Conservation (phyloP, 2,797 vertebrate genomes). For the Sebastes vulpes region DNA sequence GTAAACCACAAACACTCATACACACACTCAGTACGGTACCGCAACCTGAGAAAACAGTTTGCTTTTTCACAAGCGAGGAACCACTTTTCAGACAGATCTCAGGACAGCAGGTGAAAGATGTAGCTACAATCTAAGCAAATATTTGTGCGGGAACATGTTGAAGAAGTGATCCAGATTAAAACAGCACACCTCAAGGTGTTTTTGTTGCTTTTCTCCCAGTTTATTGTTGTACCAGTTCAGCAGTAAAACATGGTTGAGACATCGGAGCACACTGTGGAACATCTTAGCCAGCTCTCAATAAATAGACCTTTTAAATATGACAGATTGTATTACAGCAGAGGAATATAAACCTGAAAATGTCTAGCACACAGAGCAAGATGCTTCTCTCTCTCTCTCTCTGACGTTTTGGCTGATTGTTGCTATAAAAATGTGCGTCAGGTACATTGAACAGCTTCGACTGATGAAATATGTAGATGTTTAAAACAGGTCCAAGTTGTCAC, state of each 20-base stretch:
- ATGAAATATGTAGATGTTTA: conserved; percentile 26
- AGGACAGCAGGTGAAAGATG: conserved; percentile 28
- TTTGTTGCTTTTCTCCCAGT: conserved; percentile 75
- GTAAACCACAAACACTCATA: not conserved
- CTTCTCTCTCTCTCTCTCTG: conserved; percentile 14
- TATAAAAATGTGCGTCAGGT: conserved; percentile 36
- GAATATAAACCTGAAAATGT: conserved; percentile 75
- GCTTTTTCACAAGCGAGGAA: not conserved
- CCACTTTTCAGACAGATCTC: not conserved
- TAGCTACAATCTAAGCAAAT: conserved; percentile 12
- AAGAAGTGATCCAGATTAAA: conserved; percentile 33
- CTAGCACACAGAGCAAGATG: conserved; percentile 45
- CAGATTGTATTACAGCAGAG: conserved; percentile 87
- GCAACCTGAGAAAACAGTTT: conserved; percentile 7
- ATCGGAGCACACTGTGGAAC: conserved; percentile 71
- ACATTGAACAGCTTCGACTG: conserved; percentile 14
- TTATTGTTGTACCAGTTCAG: conserved; percentile 88
- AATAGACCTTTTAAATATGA: conserved; percentile 89
- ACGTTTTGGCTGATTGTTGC: conserved; percentile 34
- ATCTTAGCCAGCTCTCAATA: conserved; percentile 73
- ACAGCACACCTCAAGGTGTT: conserved; percentile 24
- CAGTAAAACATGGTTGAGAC: conserved; percentile 87
- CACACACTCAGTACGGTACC: not conserved
- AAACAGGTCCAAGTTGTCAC: conserved; percentile 10
- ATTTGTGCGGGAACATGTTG: conserved; percentile 3